Conservation (phyloP, 2,113 vertebrate species). For the Rhegmatorhina hoffmannsi region DNA sequence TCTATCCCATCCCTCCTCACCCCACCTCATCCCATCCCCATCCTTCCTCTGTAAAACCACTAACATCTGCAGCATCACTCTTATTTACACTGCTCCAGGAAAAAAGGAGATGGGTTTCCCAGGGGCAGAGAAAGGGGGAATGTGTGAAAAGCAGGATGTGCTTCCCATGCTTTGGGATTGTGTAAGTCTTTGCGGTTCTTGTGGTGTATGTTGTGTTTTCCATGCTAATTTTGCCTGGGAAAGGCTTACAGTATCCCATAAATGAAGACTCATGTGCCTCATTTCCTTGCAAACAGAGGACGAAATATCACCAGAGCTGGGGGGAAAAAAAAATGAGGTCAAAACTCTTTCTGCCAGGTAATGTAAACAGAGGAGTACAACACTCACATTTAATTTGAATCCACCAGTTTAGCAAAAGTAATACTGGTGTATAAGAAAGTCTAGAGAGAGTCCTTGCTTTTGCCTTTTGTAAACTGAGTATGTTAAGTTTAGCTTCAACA, state of each 20-base stretch:
- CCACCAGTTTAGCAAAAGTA: background rate
- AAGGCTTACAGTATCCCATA: background rate
- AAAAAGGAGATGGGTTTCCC: background rate
- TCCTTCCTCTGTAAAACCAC: background rate
- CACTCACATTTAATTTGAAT: background rate
- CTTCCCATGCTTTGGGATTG: background rate
- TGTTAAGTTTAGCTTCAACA: conserved; percentile 19
- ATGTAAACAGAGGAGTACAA: background rate
- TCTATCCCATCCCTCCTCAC: background rate
- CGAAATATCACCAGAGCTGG: background rate
- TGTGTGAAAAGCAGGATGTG: background rate
- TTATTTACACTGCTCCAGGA: rapidly evolving
- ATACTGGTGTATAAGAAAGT: background rate
- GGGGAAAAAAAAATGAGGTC: background rate
- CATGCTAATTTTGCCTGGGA: background rate
- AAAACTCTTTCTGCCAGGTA: background rate
- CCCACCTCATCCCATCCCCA: background rate
- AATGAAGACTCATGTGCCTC: background rate
- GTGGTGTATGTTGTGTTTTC: background rate
- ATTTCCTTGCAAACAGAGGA: background rate
- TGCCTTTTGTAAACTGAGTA: background rate
- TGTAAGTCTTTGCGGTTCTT: rapidly evolving
- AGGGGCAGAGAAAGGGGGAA: rapidly evolving
- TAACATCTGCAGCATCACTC: background rate
- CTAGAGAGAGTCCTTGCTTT: background rate